phyloP scores from a whole-genome alignment of 2,888 invertebrate genomes.

The Trileptium ribeirensis region DNA sequence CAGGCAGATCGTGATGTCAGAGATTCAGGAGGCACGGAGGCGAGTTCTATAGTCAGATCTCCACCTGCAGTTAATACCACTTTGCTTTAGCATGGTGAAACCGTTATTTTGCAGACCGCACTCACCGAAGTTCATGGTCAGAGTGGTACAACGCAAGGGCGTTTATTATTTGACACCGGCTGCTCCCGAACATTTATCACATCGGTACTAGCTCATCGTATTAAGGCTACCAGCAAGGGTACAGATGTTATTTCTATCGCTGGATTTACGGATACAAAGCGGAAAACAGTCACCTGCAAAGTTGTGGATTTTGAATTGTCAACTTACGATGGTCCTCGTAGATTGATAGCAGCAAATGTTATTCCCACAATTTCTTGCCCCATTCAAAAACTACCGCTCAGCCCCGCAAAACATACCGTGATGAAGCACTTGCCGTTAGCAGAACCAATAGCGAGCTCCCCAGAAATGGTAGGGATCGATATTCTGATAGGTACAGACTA shows the following conservation, averaged over 20 bases:
- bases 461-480: not conserved
- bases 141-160: not conserved
- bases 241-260: not conserved
- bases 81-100: not conserved
- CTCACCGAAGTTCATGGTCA: not conserved
- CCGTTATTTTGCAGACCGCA: not conserved
- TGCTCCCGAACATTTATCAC: not conserved
- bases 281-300: not conserved
- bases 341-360: not conserved
- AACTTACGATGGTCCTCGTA: not conserved
- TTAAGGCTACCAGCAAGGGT: not conserved
- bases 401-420: not conserved
- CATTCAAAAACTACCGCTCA: not conserved
- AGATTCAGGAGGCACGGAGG: not conserved
- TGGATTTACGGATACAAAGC: not conserved
- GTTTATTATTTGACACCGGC: not conserved
- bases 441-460: not conserved
- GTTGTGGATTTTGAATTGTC: not conserved
- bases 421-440: not conserved
- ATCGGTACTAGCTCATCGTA: not conserved
- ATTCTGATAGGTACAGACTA: constrained; percentile 10
- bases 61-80: not conserved
- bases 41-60: not conserved
- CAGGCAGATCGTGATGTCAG: not conserved
- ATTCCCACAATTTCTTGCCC: not conserved